These are phyloP conservation scores for Aphidius ervi DNA, from an alignment of 1,140 invertebrate genomes.

Conservation along the genomic window DNA sequence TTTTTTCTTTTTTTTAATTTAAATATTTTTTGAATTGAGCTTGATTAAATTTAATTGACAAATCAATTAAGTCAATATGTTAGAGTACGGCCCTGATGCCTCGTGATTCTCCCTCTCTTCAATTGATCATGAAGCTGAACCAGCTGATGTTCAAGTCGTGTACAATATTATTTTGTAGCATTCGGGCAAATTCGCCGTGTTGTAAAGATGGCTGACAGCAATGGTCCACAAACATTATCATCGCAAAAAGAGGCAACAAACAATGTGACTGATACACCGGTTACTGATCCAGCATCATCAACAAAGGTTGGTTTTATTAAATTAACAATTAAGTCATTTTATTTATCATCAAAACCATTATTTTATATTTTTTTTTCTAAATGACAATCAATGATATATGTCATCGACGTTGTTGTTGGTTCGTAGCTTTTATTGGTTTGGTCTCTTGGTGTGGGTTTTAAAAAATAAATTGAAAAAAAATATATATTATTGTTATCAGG, in stretches of 20 bases:
- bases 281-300: conserved; percentile 44
- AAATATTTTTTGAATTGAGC: too few species aligned
- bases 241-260: conserved; percentile 43
- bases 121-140: too few species aligned
- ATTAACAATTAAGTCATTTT: conserved; percentile 30
- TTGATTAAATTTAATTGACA: too few species aligned
- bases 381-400: not conserved
- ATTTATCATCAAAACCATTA: not conserved
- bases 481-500: too few species aligned
- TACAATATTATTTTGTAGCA: too few species aligned
- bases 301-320: conserved; percentile 20
- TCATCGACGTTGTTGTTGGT: conserved; percentile 1
- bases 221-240: conserved; percentile 35
- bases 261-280: conserved; percentile 41
- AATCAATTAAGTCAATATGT: too few species aligned
- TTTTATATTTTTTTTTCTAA: not conserved
- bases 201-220: conserved; percentile 48
- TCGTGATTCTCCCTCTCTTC: too few species aligned
- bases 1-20: too few species aligned
- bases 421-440: not conserved
- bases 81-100: too few species aligned
- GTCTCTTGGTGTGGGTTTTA: not conserved
- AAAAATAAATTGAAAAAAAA: not conserved
- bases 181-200: too few species aligned
- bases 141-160: too few species aligned